Evolutionary conservation across 1,140 invertebrate species (phyloP), one percentile per base, ranked within the genome.

Genomic region (Drosophila funebris): DNA sequence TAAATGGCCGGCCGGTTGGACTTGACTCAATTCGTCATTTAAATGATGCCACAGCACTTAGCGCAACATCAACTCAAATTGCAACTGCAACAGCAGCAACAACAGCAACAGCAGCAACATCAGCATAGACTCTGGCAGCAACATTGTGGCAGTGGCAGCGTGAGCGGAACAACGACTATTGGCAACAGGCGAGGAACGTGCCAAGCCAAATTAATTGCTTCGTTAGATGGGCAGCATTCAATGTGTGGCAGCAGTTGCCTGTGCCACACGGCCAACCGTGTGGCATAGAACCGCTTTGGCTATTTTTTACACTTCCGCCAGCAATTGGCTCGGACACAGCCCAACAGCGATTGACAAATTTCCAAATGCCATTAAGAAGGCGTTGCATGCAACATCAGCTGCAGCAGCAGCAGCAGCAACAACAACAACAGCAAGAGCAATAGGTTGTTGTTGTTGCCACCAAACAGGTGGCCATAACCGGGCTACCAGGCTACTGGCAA

Each of bases 311-410:
- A 85, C 81, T 85, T 85, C 81, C 82, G 82, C 63, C 73, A 72
- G 48, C 66, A 41, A 54, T 18, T 39, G 46, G 31, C 11, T 16
- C 9, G n/a, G 39, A 56, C 63, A 39, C 77, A 41, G 79, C 80
- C 71, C 80, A 83, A 73, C 67, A 79, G 71, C 82, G 82, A 85
- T 85, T 85, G 81, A 85, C 81, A 85, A 85, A 85, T 85, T 85
- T 87, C 82, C 78, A 82, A 85, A 87, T 87, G 81, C 82, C 78
- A 85, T 85, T 85, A 85, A 87, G 74, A 69, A 85, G 82, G 81
- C 81, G 82, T 85, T 84, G 77, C 81, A 84, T 87, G 82, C 82
- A 69, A 70, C 76, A 67, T 50, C 27, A 29, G 11, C 13, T 29
- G 13, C 22, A 57, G 3, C 33, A 20, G 20, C 20, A 22, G 31